Conservation (phyloP, 1,140 invertebrate species). For the Lepidurus couesii region DNA sequence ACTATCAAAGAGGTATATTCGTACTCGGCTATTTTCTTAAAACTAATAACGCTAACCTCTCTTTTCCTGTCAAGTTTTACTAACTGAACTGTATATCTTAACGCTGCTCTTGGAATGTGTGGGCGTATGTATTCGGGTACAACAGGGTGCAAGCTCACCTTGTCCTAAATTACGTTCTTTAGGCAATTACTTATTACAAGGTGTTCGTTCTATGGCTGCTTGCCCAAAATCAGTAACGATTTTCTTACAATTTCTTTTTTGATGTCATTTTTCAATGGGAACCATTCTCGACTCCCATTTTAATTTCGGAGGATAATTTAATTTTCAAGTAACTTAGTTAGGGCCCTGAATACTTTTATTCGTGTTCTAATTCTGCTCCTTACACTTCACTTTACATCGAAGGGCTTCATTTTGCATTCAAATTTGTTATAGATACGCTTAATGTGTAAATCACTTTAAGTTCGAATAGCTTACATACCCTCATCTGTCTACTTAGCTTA, state of each 20-base stretch:
- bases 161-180: constrained; percentile 75
- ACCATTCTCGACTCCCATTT: not conserved
- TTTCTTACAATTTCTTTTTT: not conserved
- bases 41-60: not conserved
- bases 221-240: constrained; percentile 75
- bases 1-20: constrained; percentile 77
- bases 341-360: no score
- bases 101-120: constrained; percentile 32
- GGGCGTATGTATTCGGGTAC: constrained; percentile 34
- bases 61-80: not conserved
- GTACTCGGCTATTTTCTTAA: not conserved
- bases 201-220: constrained; percentile 74
- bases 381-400: no score
- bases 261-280: not conserved
- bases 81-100: not conserved
- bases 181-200: constrained; percentile 79
- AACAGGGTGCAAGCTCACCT: constrained; percentile 77
- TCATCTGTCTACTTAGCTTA: no score
- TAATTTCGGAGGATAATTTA: no score
- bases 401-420: no score
- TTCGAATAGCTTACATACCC: no score
- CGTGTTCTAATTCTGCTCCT: no score
- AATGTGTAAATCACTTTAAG: no score
- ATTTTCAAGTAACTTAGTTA: no score
- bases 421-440: no score